These are phyloP conservation scores for Stigmatopora nigra DNA, from an alignment of 2,113 vertebrate genomes.

Conservation along the genomic window DNA sequence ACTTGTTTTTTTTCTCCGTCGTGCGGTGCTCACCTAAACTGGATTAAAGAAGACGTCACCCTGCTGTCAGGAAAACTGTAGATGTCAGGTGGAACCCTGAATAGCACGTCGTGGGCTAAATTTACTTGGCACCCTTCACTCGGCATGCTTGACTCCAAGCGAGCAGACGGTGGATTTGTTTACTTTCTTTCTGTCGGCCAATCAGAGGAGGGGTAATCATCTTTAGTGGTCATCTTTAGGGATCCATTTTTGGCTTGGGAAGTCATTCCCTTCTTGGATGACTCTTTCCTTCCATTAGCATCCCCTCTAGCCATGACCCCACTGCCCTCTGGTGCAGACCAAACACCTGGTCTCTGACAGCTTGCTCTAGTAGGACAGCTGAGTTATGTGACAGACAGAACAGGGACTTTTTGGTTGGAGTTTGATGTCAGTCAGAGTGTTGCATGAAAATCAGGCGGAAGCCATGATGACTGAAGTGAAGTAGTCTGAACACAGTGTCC, in stretches of 20 bases:
- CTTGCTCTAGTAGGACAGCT: constrained; percentile 56
- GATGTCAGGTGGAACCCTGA: constrained; percentile 45
- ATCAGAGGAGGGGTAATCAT: constrained; percentile 48
- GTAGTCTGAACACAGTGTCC: constrained; percentile 6
- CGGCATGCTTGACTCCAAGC: constrained; percentile 21
- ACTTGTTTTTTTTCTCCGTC: not conserved
- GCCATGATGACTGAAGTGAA: constrained; percentile 23
- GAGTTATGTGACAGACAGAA: constrained; percentile 30
- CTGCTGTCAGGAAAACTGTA: constrained; percentile 46
- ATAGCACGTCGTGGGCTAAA: constrained; percentile 56
- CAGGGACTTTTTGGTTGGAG: constrained; percentile 19
- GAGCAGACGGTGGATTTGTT: constrained; percentile 25
- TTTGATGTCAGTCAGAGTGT: constrained; percentile 35
- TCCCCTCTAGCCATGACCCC: constrained; percentile 25
- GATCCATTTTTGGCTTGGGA: constrained; percentile 50
- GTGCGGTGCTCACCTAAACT: constrained; percentile 12
- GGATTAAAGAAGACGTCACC: constrained; percentile 25
- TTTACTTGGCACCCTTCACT: constrained; percentile 32
- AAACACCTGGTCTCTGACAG: constrained; percentile 58
- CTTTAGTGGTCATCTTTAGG: constrained; percentile 34
- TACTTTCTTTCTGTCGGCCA: constrained; percentile 31
- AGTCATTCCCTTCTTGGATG: constrained; percentile 45
- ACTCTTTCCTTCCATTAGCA: constrained; percentile 25
- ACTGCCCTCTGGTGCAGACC: constrained; percentile 23
- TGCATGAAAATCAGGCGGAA: constrained; percentile 25